Conservation (phyloP, 2,888 invertebrate species). For the Adela reaumurella region DNA sequence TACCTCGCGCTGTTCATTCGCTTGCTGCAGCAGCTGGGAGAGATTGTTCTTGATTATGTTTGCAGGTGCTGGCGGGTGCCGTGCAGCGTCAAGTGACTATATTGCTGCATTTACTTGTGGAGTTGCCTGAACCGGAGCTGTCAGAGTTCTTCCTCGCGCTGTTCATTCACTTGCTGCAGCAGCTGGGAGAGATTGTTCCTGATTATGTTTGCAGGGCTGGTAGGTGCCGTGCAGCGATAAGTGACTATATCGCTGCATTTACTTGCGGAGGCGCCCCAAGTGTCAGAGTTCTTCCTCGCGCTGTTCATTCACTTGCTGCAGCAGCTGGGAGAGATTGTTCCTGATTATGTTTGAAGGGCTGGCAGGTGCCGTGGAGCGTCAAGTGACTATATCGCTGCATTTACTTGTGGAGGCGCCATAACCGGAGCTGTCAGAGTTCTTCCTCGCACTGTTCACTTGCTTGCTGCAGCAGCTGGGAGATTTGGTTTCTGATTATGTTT, state of each 20-base stretch:
- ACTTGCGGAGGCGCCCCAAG: slow-evolving; percentile 38
- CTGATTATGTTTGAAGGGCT: too few species aligned
- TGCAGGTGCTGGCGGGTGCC: slow-evolving; percentile 44
- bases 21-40: slow-evolving; percentile 74
- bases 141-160: slow-evolving; percentile 73
- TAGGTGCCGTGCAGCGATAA: slow-evolving; percentile 28
- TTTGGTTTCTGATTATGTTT: too few species aligned
- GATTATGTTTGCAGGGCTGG: too few species aligned
- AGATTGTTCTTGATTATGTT: too few species aligned
- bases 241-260: slow-evolving; percentile 23
- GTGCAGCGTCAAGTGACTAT: slow-evolving; percentile 15
- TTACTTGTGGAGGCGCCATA: slow-evolving; percentile 42
- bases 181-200: slow-evolving; percentile 73
- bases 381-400: slow-evolving; percentile 19
- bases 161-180: slow-evolving; percentile 72
- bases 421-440: slow-evolving; percentile 57
- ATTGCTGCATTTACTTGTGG: slow-evolving; percentile 36
- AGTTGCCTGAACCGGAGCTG: slow-evolving; percentile 26
- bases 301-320: slow-evolving; percentile 73
- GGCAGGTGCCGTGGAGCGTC: slow-evolving; percentile 32
- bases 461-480: slow-evolving; percentile 75
- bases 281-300: slow-evolving; percentile 70
- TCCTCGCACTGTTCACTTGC: slow-evolving; percentile 72
- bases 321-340: slow-evolving; percentile 73
- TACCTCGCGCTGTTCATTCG: slow-evolving; percentile 74